Percentiles rank a stretch among this genome's conserved stretches.
These are phyloP conservation scores for Spheniscus humboldti DNA, from an alignment of 2,797 vertebrate species.

Conservation along the genomic window DNA sequence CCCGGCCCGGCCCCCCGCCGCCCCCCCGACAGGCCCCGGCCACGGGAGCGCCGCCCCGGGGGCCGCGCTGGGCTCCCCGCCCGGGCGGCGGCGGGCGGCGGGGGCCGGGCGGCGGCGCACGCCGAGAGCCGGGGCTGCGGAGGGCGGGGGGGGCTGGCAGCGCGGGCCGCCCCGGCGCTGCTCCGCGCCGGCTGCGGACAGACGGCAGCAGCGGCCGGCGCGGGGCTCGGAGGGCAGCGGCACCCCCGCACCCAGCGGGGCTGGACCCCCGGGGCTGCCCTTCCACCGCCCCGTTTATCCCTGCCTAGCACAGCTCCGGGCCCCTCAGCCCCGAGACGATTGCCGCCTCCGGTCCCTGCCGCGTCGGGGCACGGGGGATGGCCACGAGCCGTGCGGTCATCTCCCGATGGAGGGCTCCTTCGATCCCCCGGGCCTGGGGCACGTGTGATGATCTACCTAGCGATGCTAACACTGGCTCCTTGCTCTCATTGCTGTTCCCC, in stretches of 20 bases:
- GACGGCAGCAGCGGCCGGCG: too few relatives aligned
- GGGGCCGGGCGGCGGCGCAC: too few relatives aligned
- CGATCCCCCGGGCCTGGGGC: background rate
- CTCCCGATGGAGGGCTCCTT: background rate
- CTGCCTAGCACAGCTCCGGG: background rate
- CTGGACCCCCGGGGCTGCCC: background rate
- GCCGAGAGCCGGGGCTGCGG: too few relatives aligned
- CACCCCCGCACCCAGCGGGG: background rate
- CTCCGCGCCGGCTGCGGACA: too few relatives aligned
- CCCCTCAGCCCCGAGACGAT: background rate
- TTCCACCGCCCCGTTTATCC: background rate
- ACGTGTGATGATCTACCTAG: background rate
- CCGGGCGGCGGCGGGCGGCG: background rate
- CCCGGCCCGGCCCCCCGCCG: too few relatives aligned
- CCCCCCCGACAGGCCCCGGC: background rate
- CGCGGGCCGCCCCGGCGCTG: background rate
- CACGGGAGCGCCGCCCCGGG: background rate
- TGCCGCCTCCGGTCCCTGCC: background rate
- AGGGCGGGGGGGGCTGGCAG: background rate
- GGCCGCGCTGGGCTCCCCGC: background rate
- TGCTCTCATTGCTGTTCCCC: background rate
- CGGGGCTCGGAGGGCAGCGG: too few relatives aligned
- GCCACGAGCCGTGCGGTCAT: background rate
- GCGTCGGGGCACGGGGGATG: background rate
- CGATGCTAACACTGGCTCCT: background rate